These are phyloP conservation scores for Drosophila sucinea DNA, from an alignment of 1,140 invertebrate genomes.

Conservation along the genomic window DNA sequence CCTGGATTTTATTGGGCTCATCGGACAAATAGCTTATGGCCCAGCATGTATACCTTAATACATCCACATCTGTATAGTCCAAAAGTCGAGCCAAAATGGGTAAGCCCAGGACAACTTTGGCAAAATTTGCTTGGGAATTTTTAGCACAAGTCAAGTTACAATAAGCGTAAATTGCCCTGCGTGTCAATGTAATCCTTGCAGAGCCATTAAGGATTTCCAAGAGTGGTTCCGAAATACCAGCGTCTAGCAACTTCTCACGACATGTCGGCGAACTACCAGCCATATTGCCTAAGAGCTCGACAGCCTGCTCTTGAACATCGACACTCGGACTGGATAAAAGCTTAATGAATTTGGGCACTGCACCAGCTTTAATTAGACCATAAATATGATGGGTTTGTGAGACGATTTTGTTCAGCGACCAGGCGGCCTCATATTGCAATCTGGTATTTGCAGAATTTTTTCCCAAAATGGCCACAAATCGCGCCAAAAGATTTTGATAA, in stretches of 20 bases:
- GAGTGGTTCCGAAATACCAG: slow-evolving; percentile 93
- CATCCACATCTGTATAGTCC: slow-evolving; percentile 95
- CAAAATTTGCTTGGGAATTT: slow-evolving; percentile 96
- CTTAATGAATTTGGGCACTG: slow-evolving; percentile 95
- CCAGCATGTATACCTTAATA: slow-evolving; percentile 98
- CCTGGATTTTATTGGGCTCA: slow-evolving; percentile 98
- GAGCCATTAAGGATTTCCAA: slow-evolving; percentile 90
- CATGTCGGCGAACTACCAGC: slow-evolving; percentile 97
- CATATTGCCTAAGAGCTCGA: slow-evolving; percentile 97
- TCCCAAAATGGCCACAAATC: slow-evolving; percentile 97
- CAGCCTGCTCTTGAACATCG: slow-evolving; percentile 98
- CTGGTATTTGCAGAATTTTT: slow-evolving; percentile 90
- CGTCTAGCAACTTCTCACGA: slow-evolving; percentile 94
- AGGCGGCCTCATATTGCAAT: slow-evolving; percentile 97
- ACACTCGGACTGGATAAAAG: slow-evolving; percentile 91
- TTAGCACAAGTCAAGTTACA: slow-evolving; percentile 98
- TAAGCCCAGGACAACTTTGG: slow-evolving; percentile 92
- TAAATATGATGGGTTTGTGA: slow-evolving; percentile 96
- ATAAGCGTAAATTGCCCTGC: slow-evolving; percentile 88
- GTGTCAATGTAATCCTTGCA: slow-evolving; percentile 93
- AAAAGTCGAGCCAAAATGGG: slow-evolving; percentile 94
- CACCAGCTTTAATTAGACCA: slow-evolving; percentile 96
- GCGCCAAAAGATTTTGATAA: slow-evolving; percentile 97
- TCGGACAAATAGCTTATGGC: slow-evolving; percentile 96
- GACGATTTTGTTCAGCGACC: slow-evolving; percentile 98